phyloP scores from a whole-genome alignment of 2,113 vertebrate species.

The Corythornis madagascariensis region DNA sequence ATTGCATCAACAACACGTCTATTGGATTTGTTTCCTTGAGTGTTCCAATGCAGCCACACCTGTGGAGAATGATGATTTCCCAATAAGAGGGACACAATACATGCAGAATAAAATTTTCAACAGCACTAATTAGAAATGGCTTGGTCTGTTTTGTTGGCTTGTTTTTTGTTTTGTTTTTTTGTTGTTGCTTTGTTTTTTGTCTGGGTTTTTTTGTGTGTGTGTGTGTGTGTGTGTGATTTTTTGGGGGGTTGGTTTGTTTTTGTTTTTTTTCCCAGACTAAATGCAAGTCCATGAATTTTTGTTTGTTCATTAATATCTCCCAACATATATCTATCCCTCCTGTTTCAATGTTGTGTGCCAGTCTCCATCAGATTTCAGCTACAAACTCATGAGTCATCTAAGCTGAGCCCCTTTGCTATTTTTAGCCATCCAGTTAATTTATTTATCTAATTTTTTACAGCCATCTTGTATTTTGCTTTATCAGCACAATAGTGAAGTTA shows the following conservation, averaged over 20 bases:
- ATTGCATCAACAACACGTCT: neutral
- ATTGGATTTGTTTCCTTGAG: neutral
- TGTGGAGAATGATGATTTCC: neutral
- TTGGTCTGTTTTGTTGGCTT: neutral
- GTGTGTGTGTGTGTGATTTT: no score
- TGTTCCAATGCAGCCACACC: neutral
- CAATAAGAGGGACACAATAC: neutral
- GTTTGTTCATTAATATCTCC: neutral
- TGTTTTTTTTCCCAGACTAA: neutral
- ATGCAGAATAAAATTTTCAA: neutral
- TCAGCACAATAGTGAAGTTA: constrained; percentile 29
- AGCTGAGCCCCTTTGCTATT: neutral
- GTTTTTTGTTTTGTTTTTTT: no score
- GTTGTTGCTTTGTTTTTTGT: no score
- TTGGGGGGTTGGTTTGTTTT: neutral
- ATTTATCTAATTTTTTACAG: constrained; percentile 35
- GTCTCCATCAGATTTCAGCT: neutral
- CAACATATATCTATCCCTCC: neutral
- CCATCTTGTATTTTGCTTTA: constrained; percentile 16
- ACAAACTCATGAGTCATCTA: neutral
- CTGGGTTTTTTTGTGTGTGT: no score
- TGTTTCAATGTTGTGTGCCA: neutral
- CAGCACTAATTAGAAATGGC: neutral
- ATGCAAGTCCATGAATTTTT: neutral
- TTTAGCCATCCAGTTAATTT: constrained; percentile 15